These are phyloP conservation scores for Harpagus bidentatus DNA, from an alignment of 2,113 vertebrate genomes.

Conservation along the genomic window DNA sequence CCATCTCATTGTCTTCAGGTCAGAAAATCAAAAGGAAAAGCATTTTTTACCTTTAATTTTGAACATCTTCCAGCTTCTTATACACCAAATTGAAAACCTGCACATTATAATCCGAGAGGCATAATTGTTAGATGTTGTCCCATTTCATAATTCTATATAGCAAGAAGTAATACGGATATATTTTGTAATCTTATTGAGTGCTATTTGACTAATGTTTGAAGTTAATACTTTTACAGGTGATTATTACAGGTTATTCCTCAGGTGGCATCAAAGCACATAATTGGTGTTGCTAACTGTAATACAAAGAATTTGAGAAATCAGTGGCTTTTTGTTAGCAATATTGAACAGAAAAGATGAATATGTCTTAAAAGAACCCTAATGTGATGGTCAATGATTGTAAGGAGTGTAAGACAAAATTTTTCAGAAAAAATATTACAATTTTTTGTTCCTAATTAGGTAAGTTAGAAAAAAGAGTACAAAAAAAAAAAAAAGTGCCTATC, in stretches of 20 bases:
- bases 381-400: background rate
- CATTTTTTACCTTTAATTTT: background rate
- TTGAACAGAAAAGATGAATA: background rate
- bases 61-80: background rate
- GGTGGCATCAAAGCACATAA: background rate
- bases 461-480: background rate
- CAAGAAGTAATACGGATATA: background rate
- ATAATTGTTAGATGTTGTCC: background rate
- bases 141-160: background rate
- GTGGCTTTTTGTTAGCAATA: background rate
- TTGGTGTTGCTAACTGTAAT: background rate
- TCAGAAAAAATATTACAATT: background rate
- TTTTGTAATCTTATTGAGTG: background rate
- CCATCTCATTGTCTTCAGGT: background rate
- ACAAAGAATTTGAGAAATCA: background rate
- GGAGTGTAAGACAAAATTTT: background rate
- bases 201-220: background rate
- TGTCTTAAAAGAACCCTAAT: background rate
- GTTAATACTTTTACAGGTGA: background rate
- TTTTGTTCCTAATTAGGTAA: background rate
- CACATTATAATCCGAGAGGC: background rate
- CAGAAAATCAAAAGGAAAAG: background rate
- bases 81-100: background rate
- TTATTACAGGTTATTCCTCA: background rate
- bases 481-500: fast-evolving